A percentile compares a stretch with the other conserved stretches of the same genome.
phyloP scores from a whole-genome alignment of 1,140 invertebrate species.

The Papilio glaucus region DNA sequence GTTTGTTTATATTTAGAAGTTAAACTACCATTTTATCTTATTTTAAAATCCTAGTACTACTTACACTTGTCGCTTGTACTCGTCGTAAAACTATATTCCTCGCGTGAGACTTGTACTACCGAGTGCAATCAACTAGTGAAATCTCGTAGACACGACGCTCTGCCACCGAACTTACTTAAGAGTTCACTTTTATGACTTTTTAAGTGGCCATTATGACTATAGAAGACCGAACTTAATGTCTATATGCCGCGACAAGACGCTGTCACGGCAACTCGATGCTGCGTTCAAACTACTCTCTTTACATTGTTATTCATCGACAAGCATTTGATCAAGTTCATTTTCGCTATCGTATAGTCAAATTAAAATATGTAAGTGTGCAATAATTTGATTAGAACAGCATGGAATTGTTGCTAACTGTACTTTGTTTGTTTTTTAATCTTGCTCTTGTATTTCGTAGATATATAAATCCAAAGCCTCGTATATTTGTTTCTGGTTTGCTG shows the following conservation, averaged over 20 bases:
- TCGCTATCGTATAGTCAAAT: too few species aligned
- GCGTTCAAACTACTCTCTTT: not conserved
- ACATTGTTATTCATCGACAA: not conserved
- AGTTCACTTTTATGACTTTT: constrained; percentile 69
- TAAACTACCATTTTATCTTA: not conserved
- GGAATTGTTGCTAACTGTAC: too few species aligned
- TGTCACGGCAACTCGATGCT: constrained; percentile 33
- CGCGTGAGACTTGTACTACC: constrained; percentile 13
- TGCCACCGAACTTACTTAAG: constrained; percentile 45
- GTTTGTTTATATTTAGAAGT: not conserved
- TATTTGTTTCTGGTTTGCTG: too few species aligned
- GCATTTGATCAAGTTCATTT: not conserved
- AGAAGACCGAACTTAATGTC: constrained; percentile 61
- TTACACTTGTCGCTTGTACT: not conserved
- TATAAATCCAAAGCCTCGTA: too few species aligned
- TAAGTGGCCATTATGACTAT: constrained; percentile 67
- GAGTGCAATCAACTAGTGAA: constrained; percentile 41
- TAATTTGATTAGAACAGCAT: too few species aligned
- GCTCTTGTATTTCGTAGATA: too few species aligned
- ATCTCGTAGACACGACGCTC: constrained; percentile 47
- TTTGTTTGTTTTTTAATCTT: too few species aligned
- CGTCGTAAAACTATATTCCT: constrained; percentile 31
- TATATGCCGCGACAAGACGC: constrained; percentile 45
- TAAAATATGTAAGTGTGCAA: too few species aligned
- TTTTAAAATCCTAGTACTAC: constrained; percentile 1